Percentiles rank a stretch among this genome's conserved stretches.
phyloP scores from a whole-genome alignment of 2,113 vertebrate genomes.

The Lontra canadensis region DNA sequence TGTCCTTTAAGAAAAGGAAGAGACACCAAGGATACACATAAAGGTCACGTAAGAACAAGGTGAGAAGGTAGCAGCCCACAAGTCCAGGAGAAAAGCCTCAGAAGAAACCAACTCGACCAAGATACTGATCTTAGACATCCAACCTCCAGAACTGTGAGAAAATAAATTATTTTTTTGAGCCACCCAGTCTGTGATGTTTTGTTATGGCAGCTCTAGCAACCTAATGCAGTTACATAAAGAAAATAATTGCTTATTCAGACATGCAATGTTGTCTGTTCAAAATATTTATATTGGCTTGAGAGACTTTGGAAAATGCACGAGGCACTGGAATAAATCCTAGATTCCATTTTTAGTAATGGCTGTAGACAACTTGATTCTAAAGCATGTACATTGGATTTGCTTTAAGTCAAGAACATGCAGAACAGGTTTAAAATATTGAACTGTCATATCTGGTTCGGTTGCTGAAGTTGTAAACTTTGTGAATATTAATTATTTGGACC shows the following conservation, averaged over 20 bases:
- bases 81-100: not conserved
- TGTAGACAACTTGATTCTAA: not conserved
- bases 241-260: not conserved
- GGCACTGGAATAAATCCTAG: not conserved
- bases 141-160: not conserved
- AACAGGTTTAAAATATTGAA: not conserved
- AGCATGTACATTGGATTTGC: not conserved
- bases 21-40: rapidly evolving
- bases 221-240: not conserved
- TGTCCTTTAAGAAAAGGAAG: not conserved
- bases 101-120: not conserved
- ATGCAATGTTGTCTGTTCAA: not conserved
- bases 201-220: not conserved
- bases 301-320: not conserved
- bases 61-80: not conserved
- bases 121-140: not conserved
- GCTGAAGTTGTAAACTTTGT: not conserved
- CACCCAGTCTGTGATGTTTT: not conserved
- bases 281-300: not conserved
- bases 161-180: not conserved
- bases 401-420: not conserved
- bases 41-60: rapidly evolving
- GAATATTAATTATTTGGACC: not conserved
- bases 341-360: not conserved
- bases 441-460: not conserved